Evolutionary conservation across 2,797 vertebrate genomes (phyloP), one percentile per base, ranked within the genome.

Genomic region (Mallotus villosus): DNA sequence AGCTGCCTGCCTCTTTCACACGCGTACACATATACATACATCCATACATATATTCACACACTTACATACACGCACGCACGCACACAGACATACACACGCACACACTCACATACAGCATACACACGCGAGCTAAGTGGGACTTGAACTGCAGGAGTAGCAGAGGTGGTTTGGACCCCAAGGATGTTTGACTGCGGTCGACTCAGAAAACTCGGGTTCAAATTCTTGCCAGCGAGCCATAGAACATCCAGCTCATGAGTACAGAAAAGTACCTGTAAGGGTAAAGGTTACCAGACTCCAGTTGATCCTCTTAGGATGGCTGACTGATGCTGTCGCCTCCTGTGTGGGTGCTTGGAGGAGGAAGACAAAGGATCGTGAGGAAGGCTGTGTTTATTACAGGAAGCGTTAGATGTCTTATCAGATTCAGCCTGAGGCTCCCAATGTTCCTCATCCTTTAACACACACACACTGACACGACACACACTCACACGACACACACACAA

Each of bases 21-120:
- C 55, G 58, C 27, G 9, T 19, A 68, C 25, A 68, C 27, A 34
- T 8, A 68, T 49, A 68, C 27, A 37, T 16, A 27, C 37, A 22
- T 27, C 7, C 32, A 68, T 14, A 68, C 51, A 32, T 14, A 68
- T 29, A 58, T 7, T 16, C 17, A 27, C 37, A n/a, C 25, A 34
- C 11, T 3, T 5, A 14, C 4, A 25, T 5, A 61, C 59, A 61
- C 14, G 14, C 64, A 71, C 27, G 3, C 21, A 72, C 64, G 58
- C 67, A 27, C 70, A 64, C 63, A 63, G 25, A 61, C 7, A 63
- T 58, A 58, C 70, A 71, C 65, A 64, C 67, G 53, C 29, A 34
- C 32, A 2, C 32, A 6, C 5, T 32, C 32, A 32, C 32, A 32
- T 4, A 32, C 32, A 32, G 41, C 25, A 68, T 25, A 32, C 25